Conservation (phyloP, 1,140 invertebrate genomes). For the Drosophila subobscura region DNA sequence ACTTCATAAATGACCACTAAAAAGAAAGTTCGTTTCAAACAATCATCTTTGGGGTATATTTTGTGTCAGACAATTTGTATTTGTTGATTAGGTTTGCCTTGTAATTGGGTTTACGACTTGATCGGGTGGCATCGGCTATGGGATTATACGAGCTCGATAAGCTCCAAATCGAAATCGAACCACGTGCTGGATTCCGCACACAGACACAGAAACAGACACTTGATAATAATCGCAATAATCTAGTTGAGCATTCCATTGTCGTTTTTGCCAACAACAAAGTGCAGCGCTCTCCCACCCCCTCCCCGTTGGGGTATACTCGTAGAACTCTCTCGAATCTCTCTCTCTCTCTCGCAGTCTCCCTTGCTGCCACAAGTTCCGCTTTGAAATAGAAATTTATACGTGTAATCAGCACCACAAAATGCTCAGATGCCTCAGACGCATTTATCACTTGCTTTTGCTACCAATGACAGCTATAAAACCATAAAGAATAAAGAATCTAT, state of each 20-base stretch:
- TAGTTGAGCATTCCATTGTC: conserved; percentile 13
- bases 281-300: background rate
- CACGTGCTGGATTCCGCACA: conserved; percentile 22
- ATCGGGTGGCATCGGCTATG: too few species aligned
- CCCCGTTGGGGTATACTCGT: too few species aligned
- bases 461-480: conserved; percentile 8
- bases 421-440: conserved; percentile 9
- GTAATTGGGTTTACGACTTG: too few species aligned
- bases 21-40: too few species aligned
- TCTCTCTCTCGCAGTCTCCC: too few species aligned
- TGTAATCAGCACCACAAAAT: conserved; percentile 20
- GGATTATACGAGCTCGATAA: background rate
- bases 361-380: conserved; percentile 10
- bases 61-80: too few species aligned
- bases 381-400: conserved; percentile 6
- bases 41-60: too few species aligned
- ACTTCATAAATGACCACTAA: too few species aligned
- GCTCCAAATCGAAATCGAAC: conserved; percentile 3
- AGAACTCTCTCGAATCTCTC: background rate
- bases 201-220: background rate
- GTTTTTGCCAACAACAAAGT: conserved; percentile 9
- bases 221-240: too few species aligned
- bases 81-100: too few species aligned
- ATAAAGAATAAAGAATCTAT: too few species aligned
- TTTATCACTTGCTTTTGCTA: conserved; percentile 17